Evolutionary conservation across 2,888 invertebrate species (phyloP).

Genomic region (Azorinus chamasolen): DNA sequence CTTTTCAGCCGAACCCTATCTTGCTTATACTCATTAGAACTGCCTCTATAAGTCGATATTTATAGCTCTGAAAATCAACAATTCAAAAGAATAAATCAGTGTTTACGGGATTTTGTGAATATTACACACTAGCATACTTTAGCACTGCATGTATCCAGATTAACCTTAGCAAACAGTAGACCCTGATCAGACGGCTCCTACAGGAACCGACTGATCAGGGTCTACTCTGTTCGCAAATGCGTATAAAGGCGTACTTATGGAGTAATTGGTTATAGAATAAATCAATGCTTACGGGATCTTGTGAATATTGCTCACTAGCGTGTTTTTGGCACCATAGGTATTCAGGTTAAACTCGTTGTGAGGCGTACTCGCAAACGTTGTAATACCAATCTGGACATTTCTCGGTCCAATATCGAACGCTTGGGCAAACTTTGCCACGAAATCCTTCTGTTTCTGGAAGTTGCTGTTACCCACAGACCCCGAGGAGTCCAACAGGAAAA

Average conservation of each 20-base stretch:
- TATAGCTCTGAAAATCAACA: too few species aligned
- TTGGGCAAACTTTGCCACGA: slow-evolving; percentile 74
- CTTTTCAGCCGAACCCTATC: too few species aligned
- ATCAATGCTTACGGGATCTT: slow-evolving; percentile 54
- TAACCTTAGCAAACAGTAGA: too few species aligned
- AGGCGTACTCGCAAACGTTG: slow-evolving; percentile 70
- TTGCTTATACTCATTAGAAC: too few species aligned
- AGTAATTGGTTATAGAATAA: too few species aligned
- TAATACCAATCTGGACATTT: slow-evolving; percentile 76
- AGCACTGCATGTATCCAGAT: neutral
- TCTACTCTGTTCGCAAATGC: too few species aligned
- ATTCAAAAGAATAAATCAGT: too few species aligned
- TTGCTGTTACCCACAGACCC: slow-evolving; percentile 73
- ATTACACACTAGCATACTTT: slow-evolving; percentile 54
- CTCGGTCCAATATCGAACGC: slow-evolving; percentile 75
- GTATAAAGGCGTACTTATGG: too few species aligned
- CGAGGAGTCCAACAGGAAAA: slow-evolving; percentile 76
- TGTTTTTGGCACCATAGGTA: slow-evolving; percentile 59
- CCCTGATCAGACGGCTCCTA: too few species aligned
- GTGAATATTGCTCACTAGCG: slow-evolving; percentile 68
- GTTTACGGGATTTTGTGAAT: too few species aligned
- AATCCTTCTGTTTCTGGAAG: slow-evolving; percentile 75
- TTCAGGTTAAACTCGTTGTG: slow-evolving; percentile 77
- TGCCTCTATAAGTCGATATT: too few species aligned
- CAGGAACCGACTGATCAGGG: too few species aligned